Evolutionary conservation across 2,113 vertebrate species (phyloP), one percentile per base, ranked within the genome.

Genomic region (Ophthalmotilapia sp.): DNA sequence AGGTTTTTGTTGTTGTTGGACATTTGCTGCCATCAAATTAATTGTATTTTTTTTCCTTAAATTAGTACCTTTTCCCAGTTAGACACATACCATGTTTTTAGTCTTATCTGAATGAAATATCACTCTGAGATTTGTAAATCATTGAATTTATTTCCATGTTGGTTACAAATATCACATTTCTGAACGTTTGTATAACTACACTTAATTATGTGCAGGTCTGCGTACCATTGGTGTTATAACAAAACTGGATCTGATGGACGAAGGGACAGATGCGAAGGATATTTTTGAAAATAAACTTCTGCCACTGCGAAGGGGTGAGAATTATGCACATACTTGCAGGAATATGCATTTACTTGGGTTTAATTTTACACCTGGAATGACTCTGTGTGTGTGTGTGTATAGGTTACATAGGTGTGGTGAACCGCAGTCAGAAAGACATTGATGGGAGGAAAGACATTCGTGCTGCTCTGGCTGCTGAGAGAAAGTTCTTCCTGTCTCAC

Each of bases 401-500:
- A 99, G 99, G 99, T 23, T 99, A 99, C 87, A 97, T 99, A 7
- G 98, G 98, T 0, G 98, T 99, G 4, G 98, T 99, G 9, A 99
- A 99, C 95, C 96, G 98, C 19, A 99, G 98, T 94, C 98, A 99
- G 96, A 99, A 99, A 94, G 98, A 99, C 91, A 99, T 99, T 0
- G 98, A 99, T 0, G 98, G 98, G 3, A 97, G 94, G 92, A 99
- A 99, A 94, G 98, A 99, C 94, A 99, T 99, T 90, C 90, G 97
- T 0, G 97, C 95, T 0, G 98, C 98, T 2, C 90, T 98, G 94
- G 98, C 96, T 0, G 98, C 98, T 1, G 98, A 99, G 94, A 96
- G 98, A 73, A 99, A 99, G 88, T 99, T 99, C 87, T 99, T 99
- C 94, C 96, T 99, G 2, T 99, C 98, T 0, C 98, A 99, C 88